Percentiles rank a stretch among this genome's conserved stretches.
Evolutionary conservation across 2,797 vertebrate genomes (phyloP).

Genomic region (Epinephelus awoara): DNA sequence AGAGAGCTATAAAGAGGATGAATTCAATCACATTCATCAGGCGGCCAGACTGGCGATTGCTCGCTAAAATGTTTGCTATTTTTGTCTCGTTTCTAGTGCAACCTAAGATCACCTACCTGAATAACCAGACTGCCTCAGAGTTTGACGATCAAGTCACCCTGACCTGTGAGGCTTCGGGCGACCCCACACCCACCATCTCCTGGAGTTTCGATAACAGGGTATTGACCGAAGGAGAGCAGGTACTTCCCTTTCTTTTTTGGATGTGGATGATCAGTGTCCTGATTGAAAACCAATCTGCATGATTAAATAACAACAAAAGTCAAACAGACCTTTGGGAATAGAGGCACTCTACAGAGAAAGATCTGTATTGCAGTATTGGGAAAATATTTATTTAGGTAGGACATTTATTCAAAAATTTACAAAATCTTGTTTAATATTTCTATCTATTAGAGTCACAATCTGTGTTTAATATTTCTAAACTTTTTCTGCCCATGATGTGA

Average conservation of each 20-base stretch:
- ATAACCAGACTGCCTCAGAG: slow-evolving; percentile 95
- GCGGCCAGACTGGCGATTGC: too few relatives aligned
- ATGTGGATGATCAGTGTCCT: background rate
- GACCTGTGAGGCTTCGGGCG: slow-evolving; percentile 96
- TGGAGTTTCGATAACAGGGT: slow-evolving; percentile 93
- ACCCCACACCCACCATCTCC: slow-evolving; percentile 95
- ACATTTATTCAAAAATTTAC: background rate
- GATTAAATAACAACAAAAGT: background rate
- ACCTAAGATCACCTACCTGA: slow-evolving; percentile 95
- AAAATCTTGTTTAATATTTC: background rate
- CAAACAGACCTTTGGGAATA: background rate
- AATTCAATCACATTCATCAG: too few relatives aligned
- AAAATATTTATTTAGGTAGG: background rate
- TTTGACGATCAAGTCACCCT: slow-evolving; percentile 94
- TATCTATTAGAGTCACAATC: too few relatives aligned
- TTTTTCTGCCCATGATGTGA: background rate
- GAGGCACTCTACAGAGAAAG: background rate
- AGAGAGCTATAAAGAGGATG: background rate
- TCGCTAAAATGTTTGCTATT: background rate
- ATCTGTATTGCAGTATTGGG: background rate
- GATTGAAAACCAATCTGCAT: background rate
- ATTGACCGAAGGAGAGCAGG: slow-evolving; percentile 97
- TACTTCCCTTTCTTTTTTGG: slow-evolving; percentile 63
- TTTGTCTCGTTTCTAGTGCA: slow-evolving; percentile 85
- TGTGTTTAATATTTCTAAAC: background rate